phyloP scores from a whole-genome alignment of 2,113 vertebrate genomes.

The Podocnemis expansa region DNA sequence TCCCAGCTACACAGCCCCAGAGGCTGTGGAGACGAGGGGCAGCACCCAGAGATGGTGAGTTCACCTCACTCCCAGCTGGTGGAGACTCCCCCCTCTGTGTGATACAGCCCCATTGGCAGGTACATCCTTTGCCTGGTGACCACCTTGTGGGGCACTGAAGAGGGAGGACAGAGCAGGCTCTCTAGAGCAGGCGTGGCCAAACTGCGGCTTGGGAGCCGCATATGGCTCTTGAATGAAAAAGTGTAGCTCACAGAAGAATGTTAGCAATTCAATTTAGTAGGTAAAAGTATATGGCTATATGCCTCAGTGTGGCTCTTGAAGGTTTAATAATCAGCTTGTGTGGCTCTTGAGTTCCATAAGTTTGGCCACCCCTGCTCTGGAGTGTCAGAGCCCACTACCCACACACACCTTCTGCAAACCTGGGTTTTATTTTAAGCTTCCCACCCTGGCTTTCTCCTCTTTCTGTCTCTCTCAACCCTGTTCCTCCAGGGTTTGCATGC shows the following conservation, averaged over 20 bases:
- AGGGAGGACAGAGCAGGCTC: not conserved
- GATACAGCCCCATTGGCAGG: accelerated
- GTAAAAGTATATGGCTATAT: too few species aligned
- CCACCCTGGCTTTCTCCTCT: not conserved
- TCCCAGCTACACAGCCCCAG: not conserved
- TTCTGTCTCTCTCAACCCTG: not conserved
- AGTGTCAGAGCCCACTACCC: not conserved
- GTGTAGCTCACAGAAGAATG: too few species aligned
- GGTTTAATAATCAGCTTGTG: too few species aligned
- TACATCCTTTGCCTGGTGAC: not conserved
- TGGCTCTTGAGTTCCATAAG: too few species aligned
- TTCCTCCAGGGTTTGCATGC: not conserved
- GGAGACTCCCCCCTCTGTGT: not conserved
- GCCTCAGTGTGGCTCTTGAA: too few species aligned
- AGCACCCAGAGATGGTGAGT: not conserved
- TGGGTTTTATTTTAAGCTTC: not conserved
- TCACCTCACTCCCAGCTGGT: not conserved
- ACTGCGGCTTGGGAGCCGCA: too few species aligned
- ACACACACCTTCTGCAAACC: too few species aligned
- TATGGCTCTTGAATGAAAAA: too few species aligned
- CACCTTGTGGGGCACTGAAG: too few species aligned
- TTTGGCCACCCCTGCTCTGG: too few species aligned
- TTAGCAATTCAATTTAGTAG: too few species aligned
- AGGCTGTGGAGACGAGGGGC: not conserved
- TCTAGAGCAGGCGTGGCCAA: too few species aligned